Conservation (phyloP, 2,888 invertebrate species). For the Agriopis aurantiaria region DNA sequence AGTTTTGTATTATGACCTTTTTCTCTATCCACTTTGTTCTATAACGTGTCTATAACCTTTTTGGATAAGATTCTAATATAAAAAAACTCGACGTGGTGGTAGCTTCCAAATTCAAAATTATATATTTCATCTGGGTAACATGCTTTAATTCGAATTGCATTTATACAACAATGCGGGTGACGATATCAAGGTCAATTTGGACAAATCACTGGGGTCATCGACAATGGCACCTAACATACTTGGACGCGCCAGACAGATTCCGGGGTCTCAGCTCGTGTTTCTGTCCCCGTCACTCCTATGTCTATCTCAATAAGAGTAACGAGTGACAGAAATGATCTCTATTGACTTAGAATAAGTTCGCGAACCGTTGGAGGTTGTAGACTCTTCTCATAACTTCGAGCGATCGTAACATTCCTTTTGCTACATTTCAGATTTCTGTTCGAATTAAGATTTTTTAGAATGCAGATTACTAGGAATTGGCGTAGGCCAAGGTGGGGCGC, state of each 20-base stretch:
- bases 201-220: conserved; percentile 47
- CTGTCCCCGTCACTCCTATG: background rate
- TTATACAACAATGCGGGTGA: conserved; percentile 20
- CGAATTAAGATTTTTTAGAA: no score
- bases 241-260: conserved; percentile 20
- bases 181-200: conserved; percentile 32
- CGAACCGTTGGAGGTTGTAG: background rate
- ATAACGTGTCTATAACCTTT: no score
- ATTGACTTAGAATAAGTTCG: background rate
- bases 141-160: conserved; percentile 1
- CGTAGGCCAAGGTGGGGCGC: no score
- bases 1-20: no score
- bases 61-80: no score
- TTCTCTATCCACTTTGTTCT: no score
- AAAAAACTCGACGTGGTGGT: background rate
- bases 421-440: background rate
- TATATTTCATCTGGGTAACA: background rate
- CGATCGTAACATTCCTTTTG: conserved; percentile 1
- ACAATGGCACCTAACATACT: conserved; percentile 45
- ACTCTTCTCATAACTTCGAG: background rate
- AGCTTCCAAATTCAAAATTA: background rate
- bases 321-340: background rate
- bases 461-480: no score
- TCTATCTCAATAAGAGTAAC: background rate
- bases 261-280: background rate